phyloP scores from a whole-genome alignment of 35 echinoderm and acorn worm genomes.

The Stichopus chloronotus region DNA sequence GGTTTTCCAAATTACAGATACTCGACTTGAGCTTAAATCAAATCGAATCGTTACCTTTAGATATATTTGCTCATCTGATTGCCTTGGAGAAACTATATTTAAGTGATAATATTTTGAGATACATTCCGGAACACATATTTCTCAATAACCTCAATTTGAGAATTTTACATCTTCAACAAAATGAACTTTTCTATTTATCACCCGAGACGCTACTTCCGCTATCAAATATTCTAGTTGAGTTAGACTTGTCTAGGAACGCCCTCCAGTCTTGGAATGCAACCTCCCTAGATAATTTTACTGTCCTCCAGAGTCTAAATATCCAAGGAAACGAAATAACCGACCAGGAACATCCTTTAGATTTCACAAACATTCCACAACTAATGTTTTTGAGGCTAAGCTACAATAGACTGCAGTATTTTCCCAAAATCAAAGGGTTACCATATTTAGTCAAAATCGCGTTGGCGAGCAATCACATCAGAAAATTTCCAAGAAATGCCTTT shows the following conservation, averaged over 20 bases:
- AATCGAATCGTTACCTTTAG: background rate
- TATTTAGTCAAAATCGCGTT: background rate
- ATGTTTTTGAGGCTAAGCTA: background rate
- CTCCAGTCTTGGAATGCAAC: slow-evolving; percentile 28
- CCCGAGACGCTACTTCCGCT: background rate
- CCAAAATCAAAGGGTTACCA: background rate
- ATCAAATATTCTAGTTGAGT: background rate
- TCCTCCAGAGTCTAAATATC: background rate
- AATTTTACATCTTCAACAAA: slow-evolving; percentile 14
- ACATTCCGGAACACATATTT: slow-evolving; percentile 38
- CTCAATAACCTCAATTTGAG: background rate
- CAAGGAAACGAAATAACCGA: background rate
- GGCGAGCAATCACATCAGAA: background rate
- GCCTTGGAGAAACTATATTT: slow-evolving; percentile 13
- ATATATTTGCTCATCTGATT: background rate
- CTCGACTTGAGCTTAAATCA: background rate
- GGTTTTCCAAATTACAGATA: slow-evolving; percentile 26
- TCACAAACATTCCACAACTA: slow-evolving; percentile 35
- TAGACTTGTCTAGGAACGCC: slow-evolving; percentile 5
- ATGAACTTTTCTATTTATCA: slow-evolving; percentile 11
- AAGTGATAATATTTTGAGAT: background rate
- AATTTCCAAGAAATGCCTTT: background rate
- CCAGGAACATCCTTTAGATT: background rate
- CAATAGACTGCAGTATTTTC: slow-evolving; percentile 32
- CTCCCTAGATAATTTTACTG: background rate